Percentiles rank a stretch among this genome's conserved stretches.
These are phyloP conservation scores for Maccullochella peelii DNA, from an alignment of 2,113 vertebrate genomes.

Conservation along the genomic window DNA sequence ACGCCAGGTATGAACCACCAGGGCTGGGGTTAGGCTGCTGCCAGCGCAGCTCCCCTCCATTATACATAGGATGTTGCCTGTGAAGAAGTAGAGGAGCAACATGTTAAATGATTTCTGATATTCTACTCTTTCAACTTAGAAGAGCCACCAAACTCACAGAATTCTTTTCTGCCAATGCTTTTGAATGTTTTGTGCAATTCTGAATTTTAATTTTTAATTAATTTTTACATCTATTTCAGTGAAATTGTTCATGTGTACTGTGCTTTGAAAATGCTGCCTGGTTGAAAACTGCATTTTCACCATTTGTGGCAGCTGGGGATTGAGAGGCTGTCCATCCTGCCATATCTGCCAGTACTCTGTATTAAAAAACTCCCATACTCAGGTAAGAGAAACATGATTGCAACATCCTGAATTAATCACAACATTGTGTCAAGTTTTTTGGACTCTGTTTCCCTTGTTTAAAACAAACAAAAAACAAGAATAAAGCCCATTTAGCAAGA, in stretches of 20 bases:
- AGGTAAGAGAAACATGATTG: not conserved
- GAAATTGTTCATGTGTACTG: not conserved
- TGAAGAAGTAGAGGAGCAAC: slow-evolving; percentile 26
- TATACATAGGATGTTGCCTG: slow-evolving; percentile 95
- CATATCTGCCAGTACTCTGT: no score
- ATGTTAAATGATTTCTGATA: not conserved
- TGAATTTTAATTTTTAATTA: not conserved
- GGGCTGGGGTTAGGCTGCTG: slow-evolving; percentile 92
- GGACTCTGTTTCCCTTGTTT: not conserved
- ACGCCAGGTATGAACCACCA: slow-evolving; percentile 93
- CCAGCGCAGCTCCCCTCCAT: slow-evolving; percentile 94
- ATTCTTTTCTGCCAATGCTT: not conserved
- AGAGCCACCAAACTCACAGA: not conserved
- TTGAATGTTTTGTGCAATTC: not conserved
- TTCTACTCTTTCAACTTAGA: not conserved
- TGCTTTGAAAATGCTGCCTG: not conserved
- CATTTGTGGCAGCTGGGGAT: not conserved
- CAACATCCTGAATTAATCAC: not conserved
- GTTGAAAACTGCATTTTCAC: not conserved
- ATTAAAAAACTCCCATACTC: not conserved
- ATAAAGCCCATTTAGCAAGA: not conserved
- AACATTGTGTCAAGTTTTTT: not conserved
- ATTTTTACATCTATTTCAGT: not conserved
- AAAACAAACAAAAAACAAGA: slow-evolving; percentile 8
- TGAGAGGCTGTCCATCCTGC: not conserved